phyloP scores from a whole-genome alignment of 1,140 invertebrate genomes.

The Frieseomelitta varia region DNA sequence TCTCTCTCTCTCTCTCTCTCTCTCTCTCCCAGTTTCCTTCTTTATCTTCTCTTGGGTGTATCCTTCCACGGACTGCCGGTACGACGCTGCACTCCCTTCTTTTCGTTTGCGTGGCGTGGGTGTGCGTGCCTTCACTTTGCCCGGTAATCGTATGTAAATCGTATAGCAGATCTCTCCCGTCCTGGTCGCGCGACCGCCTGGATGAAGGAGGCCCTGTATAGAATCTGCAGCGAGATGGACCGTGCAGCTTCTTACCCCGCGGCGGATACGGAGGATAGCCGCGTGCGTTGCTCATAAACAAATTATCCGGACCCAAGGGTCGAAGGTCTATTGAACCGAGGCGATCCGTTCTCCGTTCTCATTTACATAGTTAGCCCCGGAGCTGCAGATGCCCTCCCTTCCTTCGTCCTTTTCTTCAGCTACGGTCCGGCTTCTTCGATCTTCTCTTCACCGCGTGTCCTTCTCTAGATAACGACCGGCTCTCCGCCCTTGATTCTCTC shows the following conservation, averaged over 20 bases:
- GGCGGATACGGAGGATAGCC: slow-evolving; percentile 74
- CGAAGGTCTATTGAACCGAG: slow-evolving; percentile 82
- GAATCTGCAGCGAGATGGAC: slow-evolving; percentile 74
- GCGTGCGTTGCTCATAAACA: slow-evolving; percentile 82
- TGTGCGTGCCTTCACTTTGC: slow-evolving; percentile 78
- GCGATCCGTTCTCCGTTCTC: slow-evolving; percentile 78
- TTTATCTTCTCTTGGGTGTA: slow-evolving; percentile 10
- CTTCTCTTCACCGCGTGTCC: slow-evolving; percentile 20
- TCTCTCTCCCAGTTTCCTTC: slow-evolving; percentile 6
- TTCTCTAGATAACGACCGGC: slow-evolving; percentile 33
- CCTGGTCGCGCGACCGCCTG: slow-evolving; percentile 74
- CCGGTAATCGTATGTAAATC: slow-evolving; percentile 82
- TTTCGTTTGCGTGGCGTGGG: slow-evolving; percentile 76
- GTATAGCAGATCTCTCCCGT: slow-evolving; percentile 75
- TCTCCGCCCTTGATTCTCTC: slow-evolving; percentile 40
- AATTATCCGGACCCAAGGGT: slow-evolving; percentile 82
- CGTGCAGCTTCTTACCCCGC: slow-evolving; percentile 71
- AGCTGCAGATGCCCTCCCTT: slow-evolving; percentile 70
- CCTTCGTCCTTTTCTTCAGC: slow-evolving; percentile 23
- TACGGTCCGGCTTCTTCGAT: not conserved
- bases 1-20: slow-evolving; percentile 23
- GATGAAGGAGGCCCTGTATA: slow-evolving; percentile 66
- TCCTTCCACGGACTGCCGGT: slow-evolving; percentile 54
- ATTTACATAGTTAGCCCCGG: slow-evolving; percentile 80
- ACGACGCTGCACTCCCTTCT: slow-evolving; percentile 53